Evolutionary conservation across 2,113 vertebrate genomes (phyloP), one percentile per base, ranked within the genome.

Genomic region (Neoarius graeffei): DNA sequence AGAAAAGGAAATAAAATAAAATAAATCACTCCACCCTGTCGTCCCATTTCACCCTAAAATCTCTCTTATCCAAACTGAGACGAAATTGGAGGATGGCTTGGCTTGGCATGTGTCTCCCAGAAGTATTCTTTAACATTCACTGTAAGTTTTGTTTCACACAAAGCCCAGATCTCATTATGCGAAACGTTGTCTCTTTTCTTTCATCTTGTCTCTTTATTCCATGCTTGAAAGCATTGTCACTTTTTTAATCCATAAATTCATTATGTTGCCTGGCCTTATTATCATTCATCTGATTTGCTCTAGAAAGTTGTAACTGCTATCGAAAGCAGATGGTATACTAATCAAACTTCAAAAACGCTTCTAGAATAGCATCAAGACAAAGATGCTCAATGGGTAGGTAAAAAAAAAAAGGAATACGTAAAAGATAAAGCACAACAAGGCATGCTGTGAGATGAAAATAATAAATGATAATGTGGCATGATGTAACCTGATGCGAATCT

Each of bases 261-360:
- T 92, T 83, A 88, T 88, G 86, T 88, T 77, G 80, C n/a, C 81
- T 87, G 25, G 52, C 23, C 59, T 89, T 17, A 88, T 90, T 82
- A 62, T 66, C n/a, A 91, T 93, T 87, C 48, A 89, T 92, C 84
- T 86, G 84, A 89, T 90, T 88, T 83, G 83, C 85, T 56, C 77
- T 71, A 88, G 84, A 73, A 88, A 88, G 84, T 83, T 56, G 91
- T 93, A 89, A 59, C 88, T 88, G 83, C 60, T 89, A 13, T 64
- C 81, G 83, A 83, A 84, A 88, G 79, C 35, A 30, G 62, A 88
- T 81, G 87, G 62, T 35, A 52, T 91, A 66, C 84, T 87, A 84
- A 77, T 84, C 83, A 91, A 76, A 79, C 82, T 85, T 84, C 73
- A 64, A 88, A 90, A 91, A 90, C 48, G 52, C 52, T 57, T 80